phyloP scores from a whole-genome alignment of 2,113 vertebrate genomes.

The Nannospalax galili region DNA sequence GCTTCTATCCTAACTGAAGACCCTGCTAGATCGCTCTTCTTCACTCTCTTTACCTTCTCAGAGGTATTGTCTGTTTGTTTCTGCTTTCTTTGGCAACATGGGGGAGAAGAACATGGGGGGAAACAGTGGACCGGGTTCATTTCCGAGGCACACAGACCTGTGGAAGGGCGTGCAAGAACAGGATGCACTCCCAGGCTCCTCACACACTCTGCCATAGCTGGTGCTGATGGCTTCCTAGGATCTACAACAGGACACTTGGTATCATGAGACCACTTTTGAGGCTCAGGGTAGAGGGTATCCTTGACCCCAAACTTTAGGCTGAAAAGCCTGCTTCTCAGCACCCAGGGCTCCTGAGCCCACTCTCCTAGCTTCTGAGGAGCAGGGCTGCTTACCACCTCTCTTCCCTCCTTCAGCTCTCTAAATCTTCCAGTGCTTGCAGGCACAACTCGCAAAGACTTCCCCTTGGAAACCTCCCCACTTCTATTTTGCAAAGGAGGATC shows the following conservation, averaged over 20 bases:
- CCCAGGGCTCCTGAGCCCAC: too few relatives aligned
- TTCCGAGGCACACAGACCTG: background rate
- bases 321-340: background rate
- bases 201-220: background rate
- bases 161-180: background rate
- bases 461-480: background rate
- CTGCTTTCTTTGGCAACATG: background rate
- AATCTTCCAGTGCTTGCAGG: background rate
- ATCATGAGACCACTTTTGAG: background rate
- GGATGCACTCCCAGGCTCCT: background rate
- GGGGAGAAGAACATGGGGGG: background rate
- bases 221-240: background rate
- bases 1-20: background rate
- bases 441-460: background rate
- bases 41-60: too few relatives aligned
- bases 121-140: background rate
- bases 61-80: background rate
- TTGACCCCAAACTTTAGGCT: too few relatives aligned
- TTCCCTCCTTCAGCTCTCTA: background rate
- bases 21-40: rapidly evolving
- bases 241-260: background rate
- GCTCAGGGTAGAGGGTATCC: background rate
- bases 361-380: background rate
- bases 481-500: background rate
- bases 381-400: too few relatives aligned